These are phyloP conservation scores for Hydractinia symbiolongicarpus DNA, from an alignment of 30 jellyfish, hydroid and myxozoan species.

Conservation along the genomic window DNA sequence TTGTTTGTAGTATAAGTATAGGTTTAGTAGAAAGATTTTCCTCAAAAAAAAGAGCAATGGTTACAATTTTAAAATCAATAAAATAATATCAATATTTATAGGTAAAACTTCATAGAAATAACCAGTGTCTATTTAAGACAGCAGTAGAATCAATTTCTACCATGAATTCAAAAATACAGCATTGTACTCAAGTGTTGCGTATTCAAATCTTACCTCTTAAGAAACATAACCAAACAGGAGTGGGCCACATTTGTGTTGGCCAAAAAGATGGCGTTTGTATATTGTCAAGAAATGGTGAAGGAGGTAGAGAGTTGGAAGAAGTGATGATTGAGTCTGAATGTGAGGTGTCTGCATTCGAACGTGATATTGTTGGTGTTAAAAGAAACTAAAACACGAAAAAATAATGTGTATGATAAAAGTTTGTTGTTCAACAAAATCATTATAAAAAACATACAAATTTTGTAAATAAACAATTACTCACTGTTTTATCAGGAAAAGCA, in stretches of 20 bases:
- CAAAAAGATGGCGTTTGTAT: conserved; percentile 93
- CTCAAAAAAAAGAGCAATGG: background rate
- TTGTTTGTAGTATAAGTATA: too few species aligned
- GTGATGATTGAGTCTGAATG: conserved; percentile 19
- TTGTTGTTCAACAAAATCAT: background rate
- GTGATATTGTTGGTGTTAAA: conserved; percentile 27
- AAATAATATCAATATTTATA: too few species aligned
- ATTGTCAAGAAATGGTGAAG: conserved; percentile 89
- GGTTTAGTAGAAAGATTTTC: background rate
- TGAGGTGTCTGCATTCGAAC: conserved; percentile 18
- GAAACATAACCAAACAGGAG: conserved; percentile 98
- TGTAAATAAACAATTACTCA: conserved; percentile 41
- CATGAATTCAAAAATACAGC: background rate
- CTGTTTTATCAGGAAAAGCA: conserved; percentile 75
- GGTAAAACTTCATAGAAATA: too few species aligned
- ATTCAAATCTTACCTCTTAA: conserved; percentile 43
- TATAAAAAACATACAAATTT: background rate
- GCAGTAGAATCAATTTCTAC: too few species aligned
- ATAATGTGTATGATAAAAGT: background rate
- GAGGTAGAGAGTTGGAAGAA: conserved; percentile 58
- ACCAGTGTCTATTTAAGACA: too few species aligned
- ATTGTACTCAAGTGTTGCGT: too few species aligned
- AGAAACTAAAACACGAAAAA: conserved; percentile 19
- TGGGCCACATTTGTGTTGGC: conserved; percentile 95
- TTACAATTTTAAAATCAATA: too few species aligned